Base-by-base conservation (phyloP, 2,797 vertebrate species). In the Coregonus ussuriensis region DNA sequence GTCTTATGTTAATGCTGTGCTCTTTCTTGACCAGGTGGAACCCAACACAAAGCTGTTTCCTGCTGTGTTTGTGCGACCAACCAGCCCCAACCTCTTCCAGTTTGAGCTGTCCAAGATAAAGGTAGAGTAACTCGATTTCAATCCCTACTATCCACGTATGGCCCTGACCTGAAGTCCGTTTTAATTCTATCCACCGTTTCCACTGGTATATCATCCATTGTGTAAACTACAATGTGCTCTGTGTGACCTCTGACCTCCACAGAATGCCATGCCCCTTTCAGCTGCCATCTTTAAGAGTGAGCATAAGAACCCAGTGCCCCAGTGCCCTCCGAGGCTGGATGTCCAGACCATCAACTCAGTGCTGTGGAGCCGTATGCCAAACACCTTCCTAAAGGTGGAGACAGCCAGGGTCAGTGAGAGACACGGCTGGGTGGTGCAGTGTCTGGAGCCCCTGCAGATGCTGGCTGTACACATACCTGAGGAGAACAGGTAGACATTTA, bases 291-390 rank as follows among this genome's bases (percentile, higher is more conserved):
- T 99, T 85, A 99, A 97, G 89, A 99, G 98, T 75, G 96, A 99
- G 84, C 96, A 97, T 78, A 96, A 93, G 90, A 99, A 99, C 88
- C 97, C 96, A 0, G 88, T 97, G 81, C 97, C 98, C 0, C 97
- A 97, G 91, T 99, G 98, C 84, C 98, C 98, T 0, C 98, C 98
- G 11, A 95, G 98, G 1, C 92, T 99, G 16, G 95, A 98, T 14
- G 95, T 99, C 41, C 98, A 99, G 87, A 97, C 96, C 71, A 97
- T 99, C 70, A 97, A 94, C 15, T 95, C 98, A 0, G 98, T 99
- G 83, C 86, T 99, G 56, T 99, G 98, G 98, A 99, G 98, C 88
- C 95, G 98, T 71, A 99, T 99, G 98, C 98, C 98, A 81, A 98
- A 96, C 88, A 95, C 80, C 82, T 99, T 99, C 85, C 94, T 99